Evolutionary conservation across 1,140 invertebrate genomes (phyloP).

Genomic region (Agrypnia vestita): DNA sequence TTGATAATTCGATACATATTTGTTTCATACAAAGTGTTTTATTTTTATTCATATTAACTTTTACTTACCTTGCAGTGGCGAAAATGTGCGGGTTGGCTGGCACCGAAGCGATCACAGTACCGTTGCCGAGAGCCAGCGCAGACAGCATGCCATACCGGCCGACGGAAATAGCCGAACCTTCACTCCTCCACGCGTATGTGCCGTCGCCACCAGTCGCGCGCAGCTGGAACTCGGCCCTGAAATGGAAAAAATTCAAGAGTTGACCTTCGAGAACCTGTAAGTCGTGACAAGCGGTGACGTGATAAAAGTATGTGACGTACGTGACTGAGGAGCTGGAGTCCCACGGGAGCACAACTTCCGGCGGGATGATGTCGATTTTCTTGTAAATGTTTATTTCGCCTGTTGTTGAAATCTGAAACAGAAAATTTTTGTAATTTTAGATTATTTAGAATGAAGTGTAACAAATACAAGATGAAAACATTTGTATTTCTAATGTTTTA

Average conservation of each 20-base stretch:
- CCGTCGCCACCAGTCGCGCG: constrained; percentile 55
- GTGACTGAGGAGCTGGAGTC: constrained; percentile 69
- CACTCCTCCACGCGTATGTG: constrained; percentile 49
- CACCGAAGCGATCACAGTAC: constrained; percentile 51
- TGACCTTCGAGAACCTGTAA: background rate
- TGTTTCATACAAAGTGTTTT: no score
- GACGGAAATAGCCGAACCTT: constrained; percentile 41
- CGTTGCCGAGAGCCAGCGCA: constrained; percentile 41
- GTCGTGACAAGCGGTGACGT: background rate
- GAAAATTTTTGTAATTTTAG: constrained; percentile 62
- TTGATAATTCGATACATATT: no score
- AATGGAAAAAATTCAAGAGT: constrained; percentile 19
- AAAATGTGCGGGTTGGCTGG: constrained; percentile 52
- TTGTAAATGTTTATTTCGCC: constrained; percentile 81
- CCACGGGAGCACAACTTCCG: constrained; percentile 81
- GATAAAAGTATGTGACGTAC: background rate
- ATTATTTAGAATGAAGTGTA: no score
- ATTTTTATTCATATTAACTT: no score
- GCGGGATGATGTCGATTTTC: constrained; percentile 77
- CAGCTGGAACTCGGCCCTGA: constrained; percentile 49
- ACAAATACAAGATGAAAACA: no score
- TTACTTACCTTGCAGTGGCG: constrained; percentile 51
- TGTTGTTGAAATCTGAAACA: constrained; percentile 71
- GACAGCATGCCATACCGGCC: constrained; percentile 43
- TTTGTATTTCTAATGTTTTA: no score